Evolutionary conservation across 1,140 invertebrate species (phyloP).

Genomic region (Bilobella aurantiaca): DNA sequence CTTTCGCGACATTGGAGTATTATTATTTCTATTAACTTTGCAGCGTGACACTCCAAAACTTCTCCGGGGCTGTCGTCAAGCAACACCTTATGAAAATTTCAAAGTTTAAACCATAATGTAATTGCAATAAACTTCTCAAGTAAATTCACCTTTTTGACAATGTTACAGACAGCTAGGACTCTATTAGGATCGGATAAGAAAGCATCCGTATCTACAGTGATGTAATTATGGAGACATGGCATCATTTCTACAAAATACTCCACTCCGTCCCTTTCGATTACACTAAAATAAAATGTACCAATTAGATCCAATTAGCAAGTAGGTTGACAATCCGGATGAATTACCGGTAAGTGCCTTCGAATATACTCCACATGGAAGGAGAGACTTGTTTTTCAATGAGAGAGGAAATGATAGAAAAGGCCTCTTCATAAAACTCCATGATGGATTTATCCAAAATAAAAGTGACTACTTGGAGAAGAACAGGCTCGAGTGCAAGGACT

Average conservation of each 20-base stretch:
- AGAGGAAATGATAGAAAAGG: slow-evolving; percentile 83
- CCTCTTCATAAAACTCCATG: slow-evolving; percentile 93
- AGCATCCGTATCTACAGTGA: slow-evolving; percentile 85
- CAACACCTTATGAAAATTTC: slow-evolving; percentile 47
- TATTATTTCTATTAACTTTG: slow-evolving; percentile 94
- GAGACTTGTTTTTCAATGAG: slow-evolving; percentile 80
- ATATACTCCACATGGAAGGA: slow-evolving; percentile 89
- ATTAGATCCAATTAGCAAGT: not conserved
- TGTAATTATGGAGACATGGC: slow-evolving; percentile 94
- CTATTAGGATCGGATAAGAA: slow-evolving; percentile 85
- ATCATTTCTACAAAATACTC: slow-evolving; percentile 99
- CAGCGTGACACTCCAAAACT: slow-evolving; percentile 92
- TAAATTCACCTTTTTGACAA: slow-evolving; percentile 74
- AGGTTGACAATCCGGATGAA: slow-evolving; percentile 1
- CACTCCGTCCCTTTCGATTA: slow-evolving; percentile 56
- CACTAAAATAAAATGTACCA: slow-evolving; percentile 65
- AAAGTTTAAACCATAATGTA: not conserved
- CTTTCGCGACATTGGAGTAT: slow-evolving; percentile 73
- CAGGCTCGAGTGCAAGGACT: slow-evolving; percentile 79
- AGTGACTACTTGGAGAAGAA: slow-evolving; percentile 81
- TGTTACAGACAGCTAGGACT: slow-evolving; percentile 84
- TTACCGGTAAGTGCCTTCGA: slow-evolving; percentile 72
- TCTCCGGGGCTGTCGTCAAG: slow-evolving; percentile 65
- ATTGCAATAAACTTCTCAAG: too few relatives aligned
- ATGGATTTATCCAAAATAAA: slow-evolving; percentile 76